Percentiles rank a stretch among this genome's conserved stretches.
These are phyloP conservation scores for Amphiprion ocellaris DNA, from an alignment of 2,113 vertebrate genomes.

Conservation along the genomic window DNA sequence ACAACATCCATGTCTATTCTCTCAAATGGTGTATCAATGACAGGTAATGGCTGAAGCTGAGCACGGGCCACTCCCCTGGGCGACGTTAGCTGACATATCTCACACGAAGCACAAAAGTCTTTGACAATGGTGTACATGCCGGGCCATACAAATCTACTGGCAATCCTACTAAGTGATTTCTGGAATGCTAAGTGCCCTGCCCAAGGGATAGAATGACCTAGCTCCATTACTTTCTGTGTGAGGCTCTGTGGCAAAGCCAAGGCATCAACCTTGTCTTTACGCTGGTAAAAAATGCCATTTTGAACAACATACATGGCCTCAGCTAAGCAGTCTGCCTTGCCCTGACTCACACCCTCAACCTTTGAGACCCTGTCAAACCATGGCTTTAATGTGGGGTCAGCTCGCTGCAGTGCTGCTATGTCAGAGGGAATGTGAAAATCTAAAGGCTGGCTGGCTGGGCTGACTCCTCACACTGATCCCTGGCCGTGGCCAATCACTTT, in stretches of 20 bases:
- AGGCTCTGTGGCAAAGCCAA: neutral
- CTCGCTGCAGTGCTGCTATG: neutral
- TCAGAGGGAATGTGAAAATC: neutral
- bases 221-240: neutral
- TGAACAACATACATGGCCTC: neutral
- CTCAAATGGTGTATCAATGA: neutral
- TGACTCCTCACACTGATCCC: no score
- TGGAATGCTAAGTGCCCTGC: conserved; percentile 19
- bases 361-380: neutral
- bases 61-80: neutral
- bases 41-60: neutral
- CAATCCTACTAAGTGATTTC: neutral
- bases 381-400: neutral
- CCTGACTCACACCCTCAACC: neutral
- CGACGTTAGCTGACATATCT: neutral
- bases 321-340: neutral
- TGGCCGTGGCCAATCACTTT: no score
- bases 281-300: neutral
- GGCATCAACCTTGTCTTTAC: neutral
- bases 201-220: conserved; percentile 1
- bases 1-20: conserved; percentile 13
- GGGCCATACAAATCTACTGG: neutral
- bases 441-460: no score
- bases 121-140: neutral
- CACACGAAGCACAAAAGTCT: neutral